Evolutionary conservation across 2,113 vertebrate species (phyloP).

Genomic region (Paedocypris sp.): DNA sequence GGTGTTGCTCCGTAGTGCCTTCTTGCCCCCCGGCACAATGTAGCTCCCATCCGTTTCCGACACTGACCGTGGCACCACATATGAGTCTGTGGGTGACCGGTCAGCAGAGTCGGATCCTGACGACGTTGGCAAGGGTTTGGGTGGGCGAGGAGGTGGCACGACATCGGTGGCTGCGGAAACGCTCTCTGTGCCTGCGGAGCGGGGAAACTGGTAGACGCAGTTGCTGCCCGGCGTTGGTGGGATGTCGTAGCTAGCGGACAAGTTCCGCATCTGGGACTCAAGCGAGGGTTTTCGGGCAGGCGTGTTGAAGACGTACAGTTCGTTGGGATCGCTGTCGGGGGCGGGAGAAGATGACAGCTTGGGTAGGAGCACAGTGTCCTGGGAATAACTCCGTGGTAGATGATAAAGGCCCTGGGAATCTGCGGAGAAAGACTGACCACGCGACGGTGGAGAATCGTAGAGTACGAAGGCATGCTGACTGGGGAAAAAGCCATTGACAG

Average conservation of each 20-base stretch:
- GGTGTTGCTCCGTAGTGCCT: slow-evolving; percentile 79
- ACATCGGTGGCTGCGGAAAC: slow-evolving; percentile 65
- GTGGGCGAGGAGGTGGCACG: slow-evolving; percentile 84
- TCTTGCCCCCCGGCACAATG: slow-evolving; percentile 72
- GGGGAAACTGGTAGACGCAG: slow-evolving; percentile 82
- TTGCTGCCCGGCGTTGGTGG: slow-evolving; percentile 83
- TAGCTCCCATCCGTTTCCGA: slow-evolving; percentile 85
- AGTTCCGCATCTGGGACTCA: slow-evolving; percentile 76
- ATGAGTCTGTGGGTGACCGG: slow-evolving; percentile 80
- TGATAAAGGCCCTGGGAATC: slow-evolving; percentile 75
- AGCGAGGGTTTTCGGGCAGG: slow-evolving; percentile 65
- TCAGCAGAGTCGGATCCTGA: slow-evolving; percentile 61
- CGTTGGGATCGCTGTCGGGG: slow-evolving; percentile 64
- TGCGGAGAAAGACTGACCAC: slow-evolving; percentile 58
- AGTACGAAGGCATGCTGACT: slow-evolving; percentile 45
- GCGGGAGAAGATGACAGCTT: slow-evolving; percentile 63
- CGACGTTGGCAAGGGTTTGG: slow-evolving; percentile 71
- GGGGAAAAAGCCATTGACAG: slow-evolving; percentile 82
- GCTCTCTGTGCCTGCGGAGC: slow-evolving; percentile 57
- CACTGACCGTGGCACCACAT: slow-evolving; percentile 64
- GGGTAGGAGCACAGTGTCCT: slow-evolving; percentile 77
- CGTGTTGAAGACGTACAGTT: slow-evolving; percentile 77
- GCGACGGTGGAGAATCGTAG: slow-evolving; percentile 82
- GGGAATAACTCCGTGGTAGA: slow-evolving; percentile 87
- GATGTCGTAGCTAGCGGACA: slow-evolving; percentile 89